Conservation (phyloP, 2,113 vertebrate species). For the Sus scrofa region DNA sequence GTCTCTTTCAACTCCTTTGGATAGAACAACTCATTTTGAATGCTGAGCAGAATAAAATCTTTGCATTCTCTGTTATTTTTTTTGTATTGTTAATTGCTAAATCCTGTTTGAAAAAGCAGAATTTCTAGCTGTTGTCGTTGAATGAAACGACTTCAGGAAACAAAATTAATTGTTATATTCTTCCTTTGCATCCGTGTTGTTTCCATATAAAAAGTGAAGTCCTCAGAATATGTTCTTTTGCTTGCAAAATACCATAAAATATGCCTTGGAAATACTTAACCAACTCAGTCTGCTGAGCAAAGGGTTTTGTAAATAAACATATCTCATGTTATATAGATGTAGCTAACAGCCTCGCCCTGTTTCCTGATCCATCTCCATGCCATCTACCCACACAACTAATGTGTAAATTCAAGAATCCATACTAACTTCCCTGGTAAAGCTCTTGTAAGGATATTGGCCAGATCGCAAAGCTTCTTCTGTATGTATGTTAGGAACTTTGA, state of each 20-base stretch:
- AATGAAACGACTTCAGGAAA: slow-evolving; percentile 67
- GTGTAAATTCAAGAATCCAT: background rate
- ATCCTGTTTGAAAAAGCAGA: slow-evolving; percentile 27
- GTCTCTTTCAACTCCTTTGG: slow-evolving; percentile 51
- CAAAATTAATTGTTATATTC: background rate
- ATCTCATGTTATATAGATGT: background rate
- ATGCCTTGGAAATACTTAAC: background rate
- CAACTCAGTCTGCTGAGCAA: background rate
- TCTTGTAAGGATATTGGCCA: background rate
- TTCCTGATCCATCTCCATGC: background rate
- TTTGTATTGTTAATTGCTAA: slow-evolving; percentile 41
- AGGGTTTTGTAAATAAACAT: background rate
- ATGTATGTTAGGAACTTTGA: background rate
- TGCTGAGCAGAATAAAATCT: slow-evolving; percentile 27
- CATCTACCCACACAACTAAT: background rate
- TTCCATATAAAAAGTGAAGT: slow-evolving; percentile 19
- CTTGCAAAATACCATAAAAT: slow-evolving; percentile 12
- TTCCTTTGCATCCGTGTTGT: background rate
- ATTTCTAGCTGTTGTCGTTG: slow-evolving; percentile 59
- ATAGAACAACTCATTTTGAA: slow-evolving; percentile 1
- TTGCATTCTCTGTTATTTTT: background rate
- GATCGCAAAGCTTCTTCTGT: background rate
- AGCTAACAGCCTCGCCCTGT: background rate
- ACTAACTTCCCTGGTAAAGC: background rate
- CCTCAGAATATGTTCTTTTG: slow-evolving; percentile 1